Percentiles rank a stretch among this genome's conserved stretches.
Evolutionary conservation across 1,140 invertebrate species (phyloP).

Genomic region (Solenopsis fugax): DNA sequence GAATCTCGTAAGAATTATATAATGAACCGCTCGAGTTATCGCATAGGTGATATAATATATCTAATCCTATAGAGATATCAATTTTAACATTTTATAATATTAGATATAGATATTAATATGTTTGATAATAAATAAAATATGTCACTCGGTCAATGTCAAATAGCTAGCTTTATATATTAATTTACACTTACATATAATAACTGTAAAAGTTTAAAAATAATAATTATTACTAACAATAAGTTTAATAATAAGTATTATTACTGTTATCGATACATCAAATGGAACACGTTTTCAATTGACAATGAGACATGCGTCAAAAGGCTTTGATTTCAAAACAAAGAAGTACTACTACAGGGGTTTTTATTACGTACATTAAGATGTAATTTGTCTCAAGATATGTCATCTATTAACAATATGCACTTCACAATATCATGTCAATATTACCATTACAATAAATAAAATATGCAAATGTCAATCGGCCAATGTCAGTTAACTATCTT

Average conservation of each 20-base stretch:
- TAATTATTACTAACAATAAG: not conserved
- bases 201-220: not conserved
- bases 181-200: not conserved
- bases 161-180: not conserved
- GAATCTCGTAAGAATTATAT: slow-evolving; percentile 41
- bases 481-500: not conserved
- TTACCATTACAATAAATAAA: not conserved
- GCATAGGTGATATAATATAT: not conserved
- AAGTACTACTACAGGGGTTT: not conserved
- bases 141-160: not conserved
- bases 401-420: not conserved
- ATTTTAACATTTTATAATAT: not conserved
- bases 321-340: not conserved
- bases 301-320: not conserved
- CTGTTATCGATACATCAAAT: not conserved
- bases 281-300: too few relatives aligned
- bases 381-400: not conserved
- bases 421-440: slow-evolving; percentile 1
- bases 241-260: not conserved
- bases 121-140: not conserved
- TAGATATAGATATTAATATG: not conserved
- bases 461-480: not conserved
- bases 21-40: slow-evolving; percentile 21
- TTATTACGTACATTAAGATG: not conserved
- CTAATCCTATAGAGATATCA: not conserved